A percentile compares a stretch with the other conserved stretches of the same genome.
Evolutionary conservation across 1,140 invertebrate species (phyloP).

Genomic region (Drosophila tropicalis): DNA sequence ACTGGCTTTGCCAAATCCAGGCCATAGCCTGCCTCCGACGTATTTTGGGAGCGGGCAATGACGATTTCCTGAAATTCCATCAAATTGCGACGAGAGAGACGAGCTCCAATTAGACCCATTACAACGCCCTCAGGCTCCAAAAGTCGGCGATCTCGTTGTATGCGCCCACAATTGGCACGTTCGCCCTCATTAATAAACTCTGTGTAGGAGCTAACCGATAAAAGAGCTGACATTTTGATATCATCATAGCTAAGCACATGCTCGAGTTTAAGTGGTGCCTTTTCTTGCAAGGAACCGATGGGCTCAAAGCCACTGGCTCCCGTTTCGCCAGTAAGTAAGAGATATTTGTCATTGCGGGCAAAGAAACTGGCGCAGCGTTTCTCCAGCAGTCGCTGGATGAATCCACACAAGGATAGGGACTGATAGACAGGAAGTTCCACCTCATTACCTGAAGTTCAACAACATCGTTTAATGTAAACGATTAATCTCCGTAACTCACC

Average conservation of each 20-base stretch:
- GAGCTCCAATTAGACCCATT: slow-evolving; percentile 84
- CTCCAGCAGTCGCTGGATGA: slow-evolving; percentile 84
- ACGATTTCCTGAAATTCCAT: slow-evolving; percentile 87
- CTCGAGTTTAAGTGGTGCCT: slow-evolving; percentile 83
- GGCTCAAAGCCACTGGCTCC: slow-evolving; percentile 84
- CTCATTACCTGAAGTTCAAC: slow-evolving; percentile 50
- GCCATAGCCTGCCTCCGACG: slow-evolving; percentile 83
- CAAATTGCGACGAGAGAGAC: slow-evolving; percentile 83
- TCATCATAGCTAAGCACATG: slow-evolving; percentile 84
- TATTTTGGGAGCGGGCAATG: slow-evolving; percentile 84
- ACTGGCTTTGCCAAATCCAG: not conserved
- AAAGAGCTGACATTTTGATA: slow-evolving; percentile 84
- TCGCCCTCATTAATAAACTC: slow-evolving; percentile 87
- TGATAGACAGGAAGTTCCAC: slow-evolving; percentile 63
- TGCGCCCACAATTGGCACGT: slow-evolving; percentile 85
- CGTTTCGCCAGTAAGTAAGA: slow-evolving; percentile 82
- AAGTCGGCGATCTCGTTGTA: slow-evolving; percentile 45
- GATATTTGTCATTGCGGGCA: slow-evolving; percentile 81
- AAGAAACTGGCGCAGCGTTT: slow-evolving; percentile 84
- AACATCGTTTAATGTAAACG: not conserved
- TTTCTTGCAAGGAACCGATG: slow-evolving; percentile 82
- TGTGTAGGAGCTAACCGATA: slow-evolving; percentile 86
- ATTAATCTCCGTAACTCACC: slow-evolving; percentile 38
- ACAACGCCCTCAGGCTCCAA: slow-evolving; percentile 70
- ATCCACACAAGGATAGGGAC: slow-evolving; percentile 74